phyloP scores from a whole-genome alignment of 1,140 invertebrate genomes.

The Drosophila prosaltans region DNA sequence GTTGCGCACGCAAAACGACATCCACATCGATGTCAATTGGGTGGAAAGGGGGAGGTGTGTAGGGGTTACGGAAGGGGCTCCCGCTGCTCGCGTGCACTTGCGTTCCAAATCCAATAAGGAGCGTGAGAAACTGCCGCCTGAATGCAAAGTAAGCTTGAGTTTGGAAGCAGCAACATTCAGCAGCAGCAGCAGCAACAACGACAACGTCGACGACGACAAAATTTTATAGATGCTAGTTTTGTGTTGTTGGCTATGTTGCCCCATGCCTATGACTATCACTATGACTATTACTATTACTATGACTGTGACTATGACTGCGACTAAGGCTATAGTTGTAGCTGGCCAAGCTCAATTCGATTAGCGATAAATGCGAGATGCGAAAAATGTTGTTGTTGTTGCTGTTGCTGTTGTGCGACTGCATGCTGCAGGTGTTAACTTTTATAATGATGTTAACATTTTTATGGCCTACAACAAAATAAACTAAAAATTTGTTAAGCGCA shows the following conservation, averaged over 20 bases:
- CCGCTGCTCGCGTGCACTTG: conserved; percentile 68
- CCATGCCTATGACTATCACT: conserved; percentile 20
- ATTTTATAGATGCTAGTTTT: conserved; percentile 68
- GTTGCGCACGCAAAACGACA: conserved; percentile 66
- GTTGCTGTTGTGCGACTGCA: conserved; percentile 31
- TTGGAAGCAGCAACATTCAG: conserved; percentile 41
- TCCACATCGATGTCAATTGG: not conserved
- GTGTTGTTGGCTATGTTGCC: not conserved
- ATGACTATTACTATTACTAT: conserved; percentile 26
- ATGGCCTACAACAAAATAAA: conserved; percentile 72
- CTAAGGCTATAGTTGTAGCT: not conserved
- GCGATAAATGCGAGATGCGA: conserved; percentile 76
- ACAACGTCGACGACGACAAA: conserved; percentile 48
- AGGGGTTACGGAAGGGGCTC: not conserved
- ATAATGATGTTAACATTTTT: conserved; percentile 82
- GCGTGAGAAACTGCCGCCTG: conserved; percentile 73
- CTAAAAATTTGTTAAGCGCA: conserved; percentile 76
- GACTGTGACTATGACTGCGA: not conserved
- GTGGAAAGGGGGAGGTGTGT: not conserved
- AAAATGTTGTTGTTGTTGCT: conserved; percentile 43
- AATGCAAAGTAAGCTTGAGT: conserved; percentile 67
- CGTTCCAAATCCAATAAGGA: conserved; percentile 78
- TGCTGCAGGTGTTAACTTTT: conserved; percentile 76
- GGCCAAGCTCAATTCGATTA: conserved; percentile 68
- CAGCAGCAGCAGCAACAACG: not conserved